Percentiles rank a stretch among this genome's conserved stretches.
Conservation (phyloP, 2,797 vertebrate genomes). For the Cynopterus sphinx region DNA sequence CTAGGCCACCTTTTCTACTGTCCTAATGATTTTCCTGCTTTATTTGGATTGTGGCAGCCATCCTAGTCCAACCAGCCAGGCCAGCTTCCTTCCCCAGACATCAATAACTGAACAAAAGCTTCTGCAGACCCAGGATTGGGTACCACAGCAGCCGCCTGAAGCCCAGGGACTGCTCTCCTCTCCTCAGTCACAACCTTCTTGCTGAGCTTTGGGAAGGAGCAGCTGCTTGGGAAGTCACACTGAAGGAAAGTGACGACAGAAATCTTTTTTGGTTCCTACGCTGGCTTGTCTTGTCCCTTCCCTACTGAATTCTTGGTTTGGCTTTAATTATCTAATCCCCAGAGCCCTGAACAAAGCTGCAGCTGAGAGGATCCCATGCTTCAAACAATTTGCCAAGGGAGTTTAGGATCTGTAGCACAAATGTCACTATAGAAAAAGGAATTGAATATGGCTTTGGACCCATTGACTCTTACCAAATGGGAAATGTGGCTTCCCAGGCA, state of each 20-base stretch:
- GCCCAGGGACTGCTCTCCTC: background rate
- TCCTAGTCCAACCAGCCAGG: background rate
- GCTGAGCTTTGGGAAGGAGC: background rate
- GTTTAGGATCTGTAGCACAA: background rate
- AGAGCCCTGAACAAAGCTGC: background rate
- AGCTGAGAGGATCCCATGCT: background rate
- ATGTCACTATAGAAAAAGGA: background rate
- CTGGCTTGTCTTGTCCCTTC: background rate
- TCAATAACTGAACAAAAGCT: background rate
- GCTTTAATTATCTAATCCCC: slow-evolving; percentile 7
- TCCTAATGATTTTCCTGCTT: background rate
- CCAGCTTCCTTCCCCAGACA: background rate
- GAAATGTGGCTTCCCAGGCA: background rate
- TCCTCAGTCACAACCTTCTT: background rate
- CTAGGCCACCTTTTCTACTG: background rate
- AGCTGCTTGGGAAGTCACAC: background rate
- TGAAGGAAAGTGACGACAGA: background rate
- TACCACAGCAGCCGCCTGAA: rapidly evolving
- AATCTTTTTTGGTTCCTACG: slow-evolving; percentile 16
- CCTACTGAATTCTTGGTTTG: background rate
- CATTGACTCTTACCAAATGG: background rate
- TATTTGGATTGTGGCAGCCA: background rate
- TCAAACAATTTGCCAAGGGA: background rate
- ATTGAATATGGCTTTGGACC: background rate
- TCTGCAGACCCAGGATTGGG: background rate